Evolutionary conservation across 2,113 vertebrate genomes (phyloP), one percentile per base, ranked within the genome.

Genomic region (Tetrax tetrax): DNA sequence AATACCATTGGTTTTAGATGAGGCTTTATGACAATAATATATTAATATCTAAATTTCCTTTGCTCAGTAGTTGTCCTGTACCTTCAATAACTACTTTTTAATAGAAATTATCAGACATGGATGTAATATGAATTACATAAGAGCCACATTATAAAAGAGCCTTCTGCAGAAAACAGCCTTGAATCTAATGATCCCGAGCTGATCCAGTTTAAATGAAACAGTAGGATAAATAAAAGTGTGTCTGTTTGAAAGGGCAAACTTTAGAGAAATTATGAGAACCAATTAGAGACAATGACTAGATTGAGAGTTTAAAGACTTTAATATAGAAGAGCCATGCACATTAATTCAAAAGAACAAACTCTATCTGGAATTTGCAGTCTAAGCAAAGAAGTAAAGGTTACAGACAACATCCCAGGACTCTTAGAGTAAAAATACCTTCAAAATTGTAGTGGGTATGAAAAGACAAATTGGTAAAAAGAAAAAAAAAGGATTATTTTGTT

Each of bases 191-290:
- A 89, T 95, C 65, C 23, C 37, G 50, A 54, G 25, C 28, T 94
- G 56, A 91, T 94, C 47, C 38, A 1, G 14, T 84, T 91, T 75
- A 89, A 96, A 94, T 93, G 69, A 95, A 92, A 81, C 21, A 66
- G 65, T 41, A 31, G n/a, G 29, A 70, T 84, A 70, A 90, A 82
- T 31, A 87, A 71, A 90, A 75, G 24, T 50, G 16, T 74, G 37
- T 92, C 51, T 90, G 19, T 92, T 84, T 53, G 31, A 95, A 90
- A 85, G 43, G 65, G 35, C 56, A 63, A 71, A 66, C 33, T 89
- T 93, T 31, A 43, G 28, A 66, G 51, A 75, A 84, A 75, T 87
- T 90, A 53, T 50, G 51, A 79, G 82, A 92, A 75, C 37, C 37
- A 29, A 51, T 90, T 66, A 79, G 28, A 85, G 61, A 50, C 14